A percentile compares a stretch with the other conserved stretches of the same genome.
phyloP scores from a whole-genome alignment of 2,888 invertebrate genomes.

The Chalcis sispes region DNA sequence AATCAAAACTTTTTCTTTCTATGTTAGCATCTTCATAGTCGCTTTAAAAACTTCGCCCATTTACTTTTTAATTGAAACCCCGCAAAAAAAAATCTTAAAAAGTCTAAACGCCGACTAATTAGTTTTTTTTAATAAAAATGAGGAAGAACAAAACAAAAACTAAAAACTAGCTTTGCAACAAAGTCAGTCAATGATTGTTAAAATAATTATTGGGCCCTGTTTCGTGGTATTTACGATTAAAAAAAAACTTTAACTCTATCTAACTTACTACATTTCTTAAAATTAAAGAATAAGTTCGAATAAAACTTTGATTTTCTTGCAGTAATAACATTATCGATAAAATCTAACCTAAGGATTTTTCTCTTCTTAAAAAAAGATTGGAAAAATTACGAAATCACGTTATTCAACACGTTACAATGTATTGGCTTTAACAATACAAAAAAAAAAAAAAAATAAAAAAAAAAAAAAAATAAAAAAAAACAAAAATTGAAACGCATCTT shows the following conservation, averaged over 20 bases:
- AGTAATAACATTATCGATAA: slow-evolving; percentile 46
- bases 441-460: background rate
- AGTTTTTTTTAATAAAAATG: slow-evolving; percentile 22
- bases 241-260: slow-evolving; percentile 41
- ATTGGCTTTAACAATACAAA: slow-evolving; percentile 31
- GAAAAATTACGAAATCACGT: slow-evolving; percentile 46
- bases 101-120: slow-evolving; percentile 38
- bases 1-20: slow-evolving; percentile 25
- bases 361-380: slow-evolving; percentile 31
- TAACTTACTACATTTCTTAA: slow-evolving; percentile 41
- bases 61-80: background rate
- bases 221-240: slow-evolving; percentile 42
- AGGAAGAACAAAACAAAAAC: slow-evolving; percentile 4
- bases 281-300: slow-evolving; percentile 46
- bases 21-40: slow-evolving; percentile 8
- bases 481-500: slow-evolving; percentile 23
- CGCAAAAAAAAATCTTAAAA: slow-evolving; percentile 6
- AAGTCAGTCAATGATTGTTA: slow-evolving; percentile 55
- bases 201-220: slow-evolving; percentile 55
- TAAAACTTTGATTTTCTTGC: slow-evolving; percentile 56
- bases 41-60: slow-evolving; percentile 6
- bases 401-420: slow-evolving; percentile 52
- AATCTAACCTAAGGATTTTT: slow-evolving; percentile 49
- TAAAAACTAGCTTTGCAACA: slow-evolving; percentile 49
- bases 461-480: too few relatives aligned